phyloP scores from a whole-genome alignment of 2,797 vertebrate species.

The Phaenicophaeus curvirostris region DNA sequence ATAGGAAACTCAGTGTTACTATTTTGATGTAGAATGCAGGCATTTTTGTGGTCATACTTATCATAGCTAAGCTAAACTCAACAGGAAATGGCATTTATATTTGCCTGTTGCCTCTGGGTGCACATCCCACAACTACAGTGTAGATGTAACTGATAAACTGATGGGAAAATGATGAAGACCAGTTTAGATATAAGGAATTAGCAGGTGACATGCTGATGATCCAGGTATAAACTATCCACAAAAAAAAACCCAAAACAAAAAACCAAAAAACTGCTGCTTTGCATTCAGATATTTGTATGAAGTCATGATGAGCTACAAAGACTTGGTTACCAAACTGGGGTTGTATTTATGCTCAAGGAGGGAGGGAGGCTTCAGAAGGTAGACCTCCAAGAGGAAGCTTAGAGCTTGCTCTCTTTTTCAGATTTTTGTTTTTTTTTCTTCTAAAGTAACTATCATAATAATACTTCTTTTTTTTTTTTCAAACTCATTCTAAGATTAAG shows the following conservation, averaged over 20 bases:
- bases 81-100: constrained; percentile 53
- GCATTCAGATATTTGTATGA: not conserved
- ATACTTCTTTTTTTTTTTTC: not conserved
- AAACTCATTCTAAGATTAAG: not conserved
- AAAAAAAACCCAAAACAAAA: not conserved
- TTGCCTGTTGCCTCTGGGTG: not conserved
- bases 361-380: not conserved
- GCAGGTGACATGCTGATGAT: not conserved
- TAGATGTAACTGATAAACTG: not conserved
- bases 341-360: not conserved
- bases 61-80: constrained; percentile 28
- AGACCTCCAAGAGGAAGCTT: not conserved
- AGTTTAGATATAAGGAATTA: not conserved
- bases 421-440: not conserved
- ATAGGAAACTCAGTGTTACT: constrained; percentile 69
- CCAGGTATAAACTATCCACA: not conserved
- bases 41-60: constrained; percentile 53
- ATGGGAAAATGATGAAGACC: not conserved
- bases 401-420: not conserved
- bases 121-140: not conserved
- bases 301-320: not conserved
- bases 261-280: not conserved
- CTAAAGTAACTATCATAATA: not conserved
- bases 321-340: not conserved
- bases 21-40: constrained; percentile 68